A percentile compares a stretch with the other conserved stretches of the same genome.
These are phyloP conservation scores for Dryoscopus gambensis DNA, from an alignment of 2,113 vertebrate species.

Conservation along the genomic window DNA sequence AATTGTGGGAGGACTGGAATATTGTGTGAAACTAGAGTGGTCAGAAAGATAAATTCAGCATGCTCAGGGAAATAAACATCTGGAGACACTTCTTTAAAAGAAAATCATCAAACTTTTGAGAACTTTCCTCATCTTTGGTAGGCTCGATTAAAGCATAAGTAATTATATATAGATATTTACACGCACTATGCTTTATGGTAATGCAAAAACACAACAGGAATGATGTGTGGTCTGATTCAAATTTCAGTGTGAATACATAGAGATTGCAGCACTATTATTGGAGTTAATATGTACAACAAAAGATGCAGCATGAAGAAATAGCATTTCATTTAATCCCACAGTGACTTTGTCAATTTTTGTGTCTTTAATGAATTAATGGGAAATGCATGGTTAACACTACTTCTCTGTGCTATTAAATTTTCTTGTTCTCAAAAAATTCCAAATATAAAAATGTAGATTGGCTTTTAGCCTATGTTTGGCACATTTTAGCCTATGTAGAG, in stretches of 20 bases:
- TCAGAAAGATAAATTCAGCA: not conserved
- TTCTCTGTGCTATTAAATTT: not conserved
- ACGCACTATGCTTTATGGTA: fast-evolving
- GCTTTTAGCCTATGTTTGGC: not conserved
- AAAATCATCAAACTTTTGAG: not conserved
- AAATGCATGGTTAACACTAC: not conserved
- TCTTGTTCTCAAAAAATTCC: not conserved
- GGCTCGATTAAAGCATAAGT: not conserved
- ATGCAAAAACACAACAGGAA: not conserved
- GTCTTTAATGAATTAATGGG: not conserved
- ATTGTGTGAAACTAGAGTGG: not conserved
- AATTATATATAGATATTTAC: fast-evolving
- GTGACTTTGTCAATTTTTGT: not conserved
- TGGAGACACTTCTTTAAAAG: not conserved
- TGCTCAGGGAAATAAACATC: not conserved
- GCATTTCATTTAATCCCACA: not conserved
- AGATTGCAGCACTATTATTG: not conserved
- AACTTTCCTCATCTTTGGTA: not conserved
- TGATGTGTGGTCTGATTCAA: not conserved
- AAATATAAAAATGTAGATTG: not conserved
- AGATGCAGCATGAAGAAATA: not conserved
- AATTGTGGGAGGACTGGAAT: not conserved
- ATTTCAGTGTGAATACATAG: not conserved
- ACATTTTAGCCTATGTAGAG: not conserved
- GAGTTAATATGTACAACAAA: not conserved